Evolutionary conservation across 2,113 vertebrate species (phyloP).

Genomic region (Channa maculata): DNA sequence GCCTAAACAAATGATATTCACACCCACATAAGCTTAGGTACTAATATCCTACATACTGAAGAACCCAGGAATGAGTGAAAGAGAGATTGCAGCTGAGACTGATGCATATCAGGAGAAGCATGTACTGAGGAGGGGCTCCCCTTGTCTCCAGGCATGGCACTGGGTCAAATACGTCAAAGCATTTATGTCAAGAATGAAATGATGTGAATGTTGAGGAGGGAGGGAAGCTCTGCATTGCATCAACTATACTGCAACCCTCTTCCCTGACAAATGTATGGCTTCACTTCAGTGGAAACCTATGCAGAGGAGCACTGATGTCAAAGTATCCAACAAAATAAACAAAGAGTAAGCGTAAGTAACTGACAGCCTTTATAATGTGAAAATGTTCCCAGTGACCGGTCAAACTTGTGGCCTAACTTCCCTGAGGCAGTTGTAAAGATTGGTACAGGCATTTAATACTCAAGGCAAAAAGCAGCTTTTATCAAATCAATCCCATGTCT

Average conservation of each 20-base stretch:
- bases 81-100: slow-evolving; percentile 13
- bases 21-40: slow-evolving; percentile 2
- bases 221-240: slow-evolving; percentile 10
- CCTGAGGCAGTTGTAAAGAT: neutral
- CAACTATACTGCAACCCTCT: too few species aligned
- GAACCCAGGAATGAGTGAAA: too few species aligned
- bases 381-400: slow-evolving; percentile 18
- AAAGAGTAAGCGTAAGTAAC: neutral
- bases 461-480: slow-evolving; percentile 21
- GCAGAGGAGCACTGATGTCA: neutral
- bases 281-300: neutral
- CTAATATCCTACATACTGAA: neutral
- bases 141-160: slow-evolving; percentile 24
- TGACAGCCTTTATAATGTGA: neutral
- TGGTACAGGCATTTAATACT: neutral
- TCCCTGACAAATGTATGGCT: too few species aligned
- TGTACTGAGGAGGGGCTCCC: slow-evolving; percentile 25
- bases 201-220: neutral
- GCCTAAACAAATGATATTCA: slow-evolving; percentile 12
- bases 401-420: neutral
- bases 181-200: slow-evolving; percentile 44
- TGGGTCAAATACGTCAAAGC: slow-evolving; percentile 64
- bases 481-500: slow-evolving; percentile 35
- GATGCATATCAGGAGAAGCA: slow-evolving; percentile 41
- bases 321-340: slow-evolving; percentile 1